Percentiles rank a stretch among this genome's conserved stretches.
phyloP scores from a whole-genome alignment of 2,113 vertebrate genomes.

The Istiophorus platypterus region DNA sequence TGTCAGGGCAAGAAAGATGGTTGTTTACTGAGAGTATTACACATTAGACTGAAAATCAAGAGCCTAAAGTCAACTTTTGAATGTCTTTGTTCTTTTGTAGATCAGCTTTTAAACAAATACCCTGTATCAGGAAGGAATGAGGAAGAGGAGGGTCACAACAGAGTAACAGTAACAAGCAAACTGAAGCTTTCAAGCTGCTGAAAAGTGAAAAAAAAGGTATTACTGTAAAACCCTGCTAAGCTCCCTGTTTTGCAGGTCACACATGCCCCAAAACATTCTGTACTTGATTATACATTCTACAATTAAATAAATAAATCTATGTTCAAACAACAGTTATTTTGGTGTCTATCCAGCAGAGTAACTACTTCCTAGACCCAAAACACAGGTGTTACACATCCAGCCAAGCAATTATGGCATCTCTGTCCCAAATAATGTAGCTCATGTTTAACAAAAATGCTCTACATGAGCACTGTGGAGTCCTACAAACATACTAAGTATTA shows the following conservation, averaged over 20 bases:
- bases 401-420: background rate
- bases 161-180: conserved; percentile 1
- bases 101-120: conserved; percentile 63
- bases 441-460: background rate
- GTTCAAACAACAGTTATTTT: background rate
- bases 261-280: background rate
- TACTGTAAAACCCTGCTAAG: background rate
- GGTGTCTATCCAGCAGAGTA: background rate
- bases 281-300: background rate
- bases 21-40: conserved; percentile 24
- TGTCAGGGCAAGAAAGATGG: background rate
- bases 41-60: conserved; percentile 45
- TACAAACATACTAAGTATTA: background rate
- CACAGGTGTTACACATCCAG: background rate
- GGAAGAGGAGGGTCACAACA: conserved; percentile 54
- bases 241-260: background rate
- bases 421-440: background rate
- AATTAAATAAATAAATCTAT: background rate
- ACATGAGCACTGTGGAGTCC: background rate
- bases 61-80: conserved; percentile 31
- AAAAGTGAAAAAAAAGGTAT: conserved; percentile 2
- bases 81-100: conserved; percentile 41
- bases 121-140: conserved; percentile 64
- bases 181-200: background rate
- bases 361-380: background rate